Base-by-base conservation (phyloP, 2,113 vertebrate species). In the Leptobrachium ailaonicum region DNA sequence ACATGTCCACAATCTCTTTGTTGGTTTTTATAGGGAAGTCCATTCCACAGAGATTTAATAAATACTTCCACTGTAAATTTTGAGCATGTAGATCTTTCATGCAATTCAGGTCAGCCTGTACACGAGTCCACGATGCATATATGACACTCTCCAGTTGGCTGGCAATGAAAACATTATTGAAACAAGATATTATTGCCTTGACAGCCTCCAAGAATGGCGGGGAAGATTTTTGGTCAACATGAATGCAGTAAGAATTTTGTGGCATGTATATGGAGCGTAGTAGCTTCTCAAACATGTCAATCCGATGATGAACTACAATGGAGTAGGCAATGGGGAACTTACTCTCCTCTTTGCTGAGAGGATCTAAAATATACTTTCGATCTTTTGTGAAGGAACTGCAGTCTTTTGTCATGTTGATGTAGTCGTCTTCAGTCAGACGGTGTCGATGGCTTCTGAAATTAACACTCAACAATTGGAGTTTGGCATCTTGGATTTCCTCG, bases 11-110 rank as follows among this genome's bases (percentile, higher is more conserved):
- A 5, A 98, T 96, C 86, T 98, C 96, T 82, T 94, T 83, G 82
- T 98, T 98, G 74, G 96, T 98, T 91, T 98, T 97, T 76, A 97
- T 90, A 12, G 96, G 96, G 72, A 98, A 98, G 86, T 98, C 97
- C 90, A 95, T 92, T 1, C 96, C 96, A 77, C 97, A 98, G 0
- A 97, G 92, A 77, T 98, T 98, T 73, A 98, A 93, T 81, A 98
- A 87, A 82, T 98, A 98, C 73, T 94, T 96, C 97, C 96, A 98
- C 53, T 71, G 83, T 12, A 85, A 72, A 76, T 75, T 93, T 78
- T 58, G 79, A 2, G 83, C 80, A 56, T 93, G 88, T 4, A 98
- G 95, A 75, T 98, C 96, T 80, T 88, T 92, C 95, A 97, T 98
- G 84, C 96, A 98, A 87, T 98, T 98, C 82, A 98, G 87, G 64